phyloP scores from a whole-genome alignment of 2,113 vertebrate species.

The Trematocara macrostoma region DNA sequence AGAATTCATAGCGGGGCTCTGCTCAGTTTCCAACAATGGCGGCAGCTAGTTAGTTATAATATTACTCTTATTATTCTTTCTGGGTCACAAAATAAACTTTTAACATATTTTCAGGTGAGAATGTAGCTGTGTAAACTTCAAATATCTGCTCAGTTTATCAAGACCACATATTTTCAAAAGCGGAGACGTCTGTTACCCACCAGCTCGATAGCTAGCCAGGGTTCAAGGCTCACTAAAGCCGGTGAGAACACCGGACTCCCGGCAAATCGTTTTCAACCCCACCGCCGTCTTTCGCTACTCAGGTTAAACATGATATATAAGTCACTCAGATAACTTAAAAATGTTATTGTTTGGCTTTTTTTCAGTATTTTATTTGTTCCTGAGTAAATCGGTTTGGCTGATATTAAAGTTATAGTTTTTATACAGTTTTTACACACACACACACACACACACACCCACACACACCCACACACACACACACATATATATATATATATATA shows the following conservation, averaged over 20 bases:
- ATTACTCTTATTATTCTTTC: too few relatives aligned
- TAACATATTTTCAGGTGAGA: too few relatives aligned
- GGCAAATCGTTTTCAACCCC: background rate
- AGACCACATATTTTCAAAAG: background rate
- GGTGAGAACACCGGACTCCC: fast-evolving
- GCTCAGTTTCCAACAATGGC: too few relatives aligned
- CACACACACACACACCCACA: too few relatives aligned
- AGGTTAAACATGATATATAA: background rate
- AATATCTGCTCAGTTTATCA: too few relatives aligned
- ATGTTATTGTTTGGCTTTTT: background rate
- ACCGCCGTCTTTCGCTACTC: fast-evolving
- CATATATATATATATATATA: too few relatives aligned
- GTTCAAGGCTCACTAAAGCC: background rate
- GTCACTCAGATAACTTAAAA: background rate
- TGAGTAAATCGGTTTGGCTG: background rate
- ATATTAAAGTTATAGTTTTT: background rate
- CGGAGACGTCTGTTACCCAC: background rate
- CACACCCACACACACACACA: too few relatives aligned
- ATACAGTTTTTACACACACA: background rate
- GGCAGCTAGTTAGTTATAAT: too few relatives aligned
- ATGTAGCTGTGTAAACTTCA: too few relatives aligned
- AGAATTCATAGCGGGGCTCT: too few relatives aligned
- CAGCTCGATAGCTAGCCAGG: fast-evolving
- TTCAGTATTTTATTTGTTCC: background rate
- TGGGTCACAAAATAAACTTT: too few relatives aligned